Percentiles rank a stretch among this genome's conserved stretches.
These are phyloP conservation scores for Helogale parvula DNA, from an alignment of 2,113 vertebrate genomes.

Conservation along the genomic window DNA sequence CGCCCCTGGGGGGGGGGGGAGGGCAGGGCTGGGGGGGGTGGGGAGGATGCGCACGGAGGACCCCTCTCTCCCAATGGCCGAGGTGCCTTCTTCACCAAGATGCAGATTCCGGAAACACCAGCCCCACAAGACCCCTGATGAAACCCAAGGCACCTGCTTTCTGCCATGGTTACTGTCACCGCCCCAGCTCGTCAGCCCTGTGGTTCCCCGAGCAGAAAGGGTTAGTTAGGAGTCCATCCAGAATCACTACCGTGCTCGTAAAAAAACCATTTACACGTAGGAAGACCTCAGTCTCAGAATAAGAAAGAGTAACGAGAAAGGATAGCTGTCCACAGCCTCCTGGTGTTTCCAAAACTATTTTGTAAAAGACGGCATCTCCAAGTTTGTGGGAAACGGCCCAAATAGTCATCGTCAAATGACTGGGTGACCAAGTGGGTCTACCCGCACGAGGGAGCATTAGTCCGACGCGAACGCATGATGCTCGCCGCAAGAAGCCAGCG, in stretches of 20 bases:
- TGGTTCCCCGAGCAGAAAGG: fast-evolving
- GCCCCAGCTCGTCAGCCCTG: fast-evolving
- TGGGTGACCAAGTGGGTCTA: too few relatives aligned
- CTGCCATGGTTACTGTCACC: fast-evolving
- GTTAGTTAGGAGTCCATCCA: not conserved
- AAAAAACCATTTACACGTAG: not conserved
- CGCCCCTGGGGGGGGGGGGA: too few relatives aligned
- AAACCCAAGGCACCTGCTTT: fast-evolving
- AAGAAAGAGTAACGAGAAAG: not conserved
- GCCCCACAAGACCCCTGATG: not conserved
- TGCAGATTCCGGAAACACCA: not conserved
- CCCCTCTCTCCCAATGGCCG: not conserved
- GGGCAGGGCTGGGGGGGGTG: too few relatives aligned
- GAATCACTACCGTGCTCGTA: not conserved
- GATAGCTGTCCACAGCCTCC: not conserved
- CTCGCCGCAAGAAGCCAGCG: not conserved
- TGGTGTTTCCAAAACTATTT: not conserved
- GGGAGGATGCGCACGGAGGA: not conserved
- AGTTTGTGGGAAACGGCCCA: not conserved
- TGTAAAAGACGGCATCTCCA: not conserved
- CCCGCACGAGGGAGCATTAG: fast-evolving
- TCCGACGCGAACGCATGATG: not conserved
- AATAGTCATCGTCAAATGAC: not conserved
- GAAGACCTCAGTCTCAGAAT: not conserved
- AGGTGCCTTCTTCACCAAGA: not conserved